Evolutionary conservation across 2,113 vertebrate species (phyloP), one percentile per base, ranked within the genome.

Genomic region (Festucalex cinctus): DNA sequence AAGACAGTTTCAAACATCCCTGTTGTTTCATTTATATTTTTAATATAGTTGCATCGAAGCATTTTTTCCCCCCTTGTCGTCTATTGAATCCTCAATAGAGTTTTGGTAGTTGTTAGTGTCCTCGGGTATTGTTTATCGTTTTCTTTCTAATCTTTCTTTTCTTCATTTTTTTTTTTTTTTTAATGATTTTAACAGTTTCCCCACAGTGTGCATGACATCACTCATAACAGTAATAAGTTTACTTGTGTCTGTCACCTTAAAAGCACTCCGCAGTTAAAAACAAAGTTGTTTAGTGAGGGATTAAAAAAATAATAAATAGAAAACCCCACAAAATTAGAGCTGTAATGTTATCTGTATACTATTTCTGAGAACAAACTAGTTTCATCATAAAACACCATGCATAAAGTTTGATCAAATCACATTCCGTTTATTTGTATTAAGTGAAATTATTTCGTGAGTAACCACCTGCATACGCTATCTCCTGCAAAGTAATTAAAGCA

Each of bases 401-500:
- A 28, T 0, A 1, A 46, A 72, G 4, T 19, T 20, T 22, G 14
- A 36, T 36, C 13, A 13, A 59, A n/a, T 44, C 28, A 22, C 63
- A 53, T 32, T 1, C 1, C 59, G 65, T 63, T 67, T 54, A 46
- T 69, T 17, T 68, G 6, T 39, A 39, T 60, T 24, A 41, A 43
- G 12, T 24, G 19, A 14, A 43, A 62, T 13, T 28, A 32, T 73
- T 75, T 60, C 71, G 68, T 64, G 66, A 73, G 74, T 73, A 65
- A 79, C 57, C 46, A 62, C 20, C 49, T 72, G 53, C 68, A 65
- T 77, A 73, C 32, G 44, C 73, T 56, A 62, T 80, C 69, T 76
- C 64, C 75, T 32, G 53, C 59, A 73, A 83, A 83, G 77, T 82
- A 85, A 90, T 88, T 90, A 88, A 89, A 85, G 61, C 26, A 26